phyloP scores from a whole-genome alignment of 2,888 invertebrate genomes.

The Alentia gelatinosa region DNA sequence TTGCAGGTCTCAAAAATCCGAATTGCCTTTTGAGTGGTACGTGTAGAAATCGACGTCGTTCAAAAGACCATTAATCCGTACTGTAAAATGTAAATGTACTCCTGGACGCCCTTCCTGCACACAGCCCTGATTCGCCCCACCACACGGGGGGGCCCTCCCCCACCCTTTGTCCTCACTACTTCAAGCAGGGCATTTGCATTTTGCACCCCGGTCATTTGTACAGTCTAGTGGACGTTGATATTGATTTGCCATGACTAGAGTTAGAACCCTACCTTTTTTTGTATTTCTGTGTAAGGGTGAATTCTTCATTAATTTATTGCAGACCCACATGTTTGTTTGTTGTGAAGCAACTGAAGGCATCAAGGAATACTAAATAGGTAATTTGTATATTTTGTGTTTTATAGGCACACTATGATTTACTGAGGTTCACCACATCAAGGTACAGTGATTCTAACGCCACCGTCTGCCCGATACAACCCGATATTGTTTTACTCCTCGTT shows the following conservation, averaged over 20 bases:
- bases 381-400: too few relatives aligned
- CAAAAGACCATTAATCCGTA: conserved; percentile 7
- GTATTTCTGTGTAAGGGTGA: not conserved
- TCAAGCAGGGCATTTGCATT: not conserved
- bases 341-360: too few relatives aligned
- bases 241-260: not conserved
- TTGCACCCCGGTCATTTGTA: not conserved
- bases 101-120: not conserved
- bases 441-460: too few relatives aligned
- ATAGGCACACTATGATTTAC: too few relatives aligned
- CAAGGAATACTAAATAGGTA: too few relatives aligned
- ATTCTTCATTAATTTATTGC: too few relatives aligned
- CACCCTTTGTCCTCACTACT: not conserved
- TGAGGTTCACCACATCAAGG: too few relatives aligned
- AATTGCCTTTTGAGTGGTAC: not conserved
- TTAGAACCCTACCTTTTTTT: not conserved
- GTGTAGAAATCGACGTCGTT: conserved; percentile 16
- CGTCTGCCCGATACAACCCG: too few relatives aligned
- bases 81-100: conserved; percentile 15
- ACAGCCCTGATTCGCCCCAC: not conserved
- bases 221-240: not conserved
- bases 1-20: not conserved
- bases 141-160: not conserved
- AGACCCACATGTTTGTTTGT: too few relatives aligned
- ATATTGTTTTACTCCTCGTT: too few relatives aligned